Evolutionary conservation across 2,888 invertebrate genomes (phyloP), one percentile per base, ranked within the genome.

Genomic region (Blastobasis adustella): DNA sequence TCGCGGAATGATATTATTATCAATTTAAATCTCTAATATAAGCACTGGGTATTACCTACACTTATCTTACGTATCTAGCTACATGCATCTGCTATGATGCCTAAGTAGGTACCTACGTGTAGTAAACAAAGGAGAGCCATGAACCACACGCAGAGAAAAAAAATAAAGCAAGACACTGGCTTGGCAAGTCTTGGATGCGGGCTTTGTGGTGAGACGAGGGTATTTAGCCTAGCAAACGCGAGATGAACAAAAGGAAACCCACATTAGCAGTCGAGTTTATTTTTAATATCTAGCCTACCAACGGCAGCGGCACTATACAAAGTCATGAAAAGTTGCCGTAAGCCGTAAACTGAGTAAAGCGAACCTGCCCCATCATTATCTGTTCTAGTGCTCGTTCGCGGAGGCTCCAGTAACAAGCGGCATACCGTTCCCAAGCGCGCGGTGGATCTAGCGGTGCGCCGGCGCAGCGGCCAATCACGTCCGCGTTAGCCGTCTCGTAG

Each of bases 111-210:
- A 9, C 41, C 41, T 40, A 40, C 41, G 41, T 40, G 9, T 8
- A 40, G 41, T 61, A 61, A 65, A 66, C 65, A 69, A 63, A 65
- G 61, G 59, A 51, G 45, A 59, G 53, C 53, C 23, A 42, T n/a
- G 42, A 42, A 42, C 42, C 59, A 61, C 58, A 60, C 53, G 49
- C 54, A 54, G 58, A 60, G 59, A 66, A 61, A 63, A 62, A 69
- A 71, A 73, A n/a, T n/a, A n/a, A 71, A 71, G 66, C 60, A 63
- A 66, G 59, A 60, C 65, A 68, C 67, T 58, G 61, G 64, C 66
- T 58, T 61, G 57, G 57, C 63, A 56, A 49, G 62, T 61, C 58
- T 51, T 38, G 54, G 65, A 67, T 76, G 73, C 73, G 73, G 76
- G 76, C 61, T 58, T 59, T 74, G 73, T 65, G 73, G 74, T 66